Evolutionary conservation across 1,140 invertebrate species (phyloP).

Genomic region (Trichonephila clavipes): DNA sequence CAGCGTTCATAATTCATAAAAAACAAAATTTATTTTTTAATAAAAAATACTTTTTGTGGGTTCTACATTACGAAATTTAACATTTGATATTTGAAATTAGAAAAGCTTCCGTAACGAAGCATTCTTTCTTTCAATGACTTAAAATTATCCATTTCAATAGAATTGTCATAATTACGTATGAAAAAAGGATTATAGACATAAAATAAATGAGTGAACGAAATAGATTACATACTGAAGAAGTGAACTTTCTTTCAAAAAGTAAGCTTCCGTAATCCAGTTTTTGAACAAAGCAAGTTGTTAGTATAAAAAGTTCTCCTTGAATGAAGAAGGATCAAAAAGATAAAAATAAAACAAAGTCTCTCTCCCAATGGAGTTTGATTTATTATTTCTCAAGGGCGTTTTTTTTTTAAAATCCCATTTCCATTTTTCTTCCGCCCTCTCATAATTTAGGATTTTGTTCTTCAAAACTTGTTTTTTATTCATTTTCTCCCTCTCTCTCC

Average conservation of each 20-base stretch:
- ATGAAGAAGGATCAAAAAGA: not conserved
- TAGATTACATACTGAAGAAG: too few species aligned
- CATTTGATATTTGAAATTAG: too few species aligned
- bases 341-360: not conserved
- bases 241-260: constrained; percentile 4
- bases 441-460: constrained; percentile 59
- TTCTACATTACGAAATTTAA: too few species aligned
- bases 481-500: not conserved
- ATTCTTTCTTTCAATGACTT: too few species aligned
- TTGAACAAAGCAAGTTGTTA: not conserved
- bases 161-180: too few species aligned
- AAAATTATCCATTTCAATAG: too few species aligned
- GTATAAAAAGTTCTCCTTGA: constrained; percentile 12
- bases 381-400: constrained; percentile 23
- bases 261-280: constrained; percentile 23
- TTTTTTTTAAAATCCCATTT: not conserved
- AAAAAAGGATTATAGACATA: too few species aligned
- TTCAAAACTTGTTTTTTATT: constrained; percentile 33
- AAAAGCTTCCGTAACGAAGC: too few species aligned
- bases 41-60: too few species aligned
- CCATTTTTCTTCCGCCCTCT: not conserved
- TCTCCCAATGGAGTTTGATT: constrained; percentile 15
- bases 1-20: too few species aligned
- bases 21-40: too few species aligned
- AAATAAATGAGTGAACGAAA: too few species aligned